phyloP scores from a whole-genome alignment of 2,888 invertebrate species.

The Tipula confusa region DNA sequence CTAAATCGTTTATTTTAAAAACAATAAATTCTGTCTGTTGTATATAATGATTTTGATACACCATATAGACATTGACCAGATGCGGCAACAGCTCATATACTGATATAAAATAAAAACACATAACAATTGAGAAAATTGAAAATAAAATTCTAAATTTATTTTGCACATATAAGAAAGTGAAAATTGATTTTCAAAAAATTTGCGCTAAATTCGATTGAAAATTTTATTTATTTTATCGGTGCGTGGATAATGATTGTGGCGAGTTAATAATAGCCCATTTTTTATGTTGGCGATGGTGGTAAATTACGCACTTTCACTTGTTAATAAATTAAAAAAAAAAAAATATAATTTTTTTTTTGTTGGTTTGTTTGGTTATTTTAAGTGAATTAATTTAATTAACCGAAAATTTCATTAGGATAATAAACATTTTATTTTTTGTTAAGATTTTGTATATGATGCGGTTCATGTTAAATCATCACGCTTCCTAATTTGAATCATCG shows the following conservation, averaged over 20 bases:
- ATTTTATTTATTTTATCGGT: not conserved
- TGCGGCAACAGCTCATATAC: not conserved
- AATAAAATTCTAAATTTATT: not conserved
- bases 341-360: not conserved
- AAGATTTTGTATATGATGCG: no score
- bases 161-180: not conserved
- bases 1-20: not conserved
- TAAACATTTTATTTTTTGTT: not conserved
- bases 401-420: not conserved
- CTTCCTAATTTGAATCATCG: not conserved
- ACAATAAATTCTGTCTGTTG: not conserved
- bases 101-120: not conserved
- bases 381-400: conserved; percentile 25
- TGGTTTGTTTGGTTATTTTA: not conserved
- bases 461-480: not conserved
- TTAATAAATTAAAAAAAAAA: not conserved
- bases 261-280: not conserved
- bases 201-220: not conserved
- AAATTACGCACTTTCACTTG: not conserved
- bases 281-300: not conserved
- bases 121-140: not conserved
- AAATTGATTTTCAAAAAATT: not conserved
- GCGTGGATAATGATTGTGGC: not conserved
- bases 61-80: not conserved
- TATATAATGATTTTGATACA: not conserved